Base-by-base conservation (phyloP, 2,797 vertebrate species). In the Salarias fasciatus region DNA sequence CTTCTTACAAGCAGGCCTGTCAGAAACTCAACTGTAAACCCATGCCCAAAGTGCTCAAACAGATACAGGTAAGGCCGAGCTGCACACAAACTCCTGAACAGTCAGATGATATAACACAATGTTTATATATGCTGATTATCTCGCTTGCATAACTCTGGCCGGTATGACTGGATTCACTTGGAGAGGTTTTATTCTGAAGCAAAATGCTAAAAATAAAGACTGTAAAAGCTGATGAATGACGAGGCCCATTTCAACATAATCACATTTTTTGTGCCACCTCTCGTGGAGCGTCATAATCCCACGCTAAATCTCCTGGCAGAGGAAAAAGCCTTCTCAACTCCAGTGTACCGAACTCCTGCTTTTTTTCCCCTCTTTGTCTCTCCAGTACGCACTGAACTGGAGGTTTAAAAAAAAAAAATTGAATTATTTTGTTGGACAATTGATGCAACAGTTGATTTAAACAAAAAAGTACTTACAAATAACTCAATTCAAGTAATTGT, bases 1-100 rank as follows among this genome's bases (percentile, higher is more conserved):
- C 86, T 0, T 94, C 95, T 55, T 98, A 98, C 89, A 94, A 91
- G 79, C 94, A 95, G 59, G 94, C 95, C 84, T 98, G 97, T 88
- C 96, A 96, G 92, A 98, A 98, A 64, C 94, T 98, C 65, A 97
- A 93, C 92, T 97, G 95, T 91, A 95, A 96, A 60, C 94, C 95
- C 76, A 95, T 96, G 33, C 89, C 94, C 63, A 97, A 96, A 89
- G 94, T 98, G 63, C 93, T 97, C 72, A 92, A 92, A 80, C 97
- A 98, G 90, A 95, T 98, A 46, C 96, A 98, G 95, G 97, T 98
- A 78, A 89, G 77, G 30, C 40, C 44, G 35, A 35, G 12, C 8
- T 9, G n/a, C 5, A 37, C 31, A 48, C 42, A 59, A 33, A 28
- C 24, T 1, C 31, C 55, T n/a, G 0, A 18, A 50, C 8, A 9